Evolutionary conservation across 2,797 vertebrate species (phyloP).

Genomic region (Nannoperca obscura): DNA sequence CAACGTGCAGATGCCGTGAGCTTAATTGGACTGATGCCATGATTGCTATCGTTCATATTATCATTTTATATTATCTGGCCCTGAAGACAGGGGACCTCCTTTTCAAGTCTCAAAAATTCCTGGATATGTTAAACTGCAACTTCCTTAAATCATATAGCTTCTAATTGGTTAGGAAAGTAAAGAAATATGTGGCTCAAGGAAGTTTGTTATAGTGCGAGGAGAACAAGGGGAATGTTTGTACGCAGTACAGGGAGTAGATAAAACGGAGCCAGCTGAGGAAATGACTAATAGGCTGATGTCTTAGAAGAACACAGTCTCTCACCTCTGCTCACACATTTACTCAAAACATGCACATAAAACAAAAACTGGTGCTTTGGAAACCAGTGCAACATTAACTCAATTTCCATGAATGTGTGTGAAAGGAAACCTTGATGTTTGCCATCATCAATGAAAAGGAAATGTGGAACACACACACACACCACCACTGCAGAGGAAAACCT

Average conservation of each 20-base stretch:
- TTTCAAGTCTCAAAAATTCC: background rate
- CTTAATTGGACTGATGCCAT: conserved; percentile 2
- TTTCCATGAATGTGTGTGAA: background rate
- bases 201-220: background rate
- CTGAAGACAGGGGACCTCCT: background rate
- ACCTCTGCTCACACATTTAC: conserved; percentile 14
- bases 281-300: conserved; percentile 23
- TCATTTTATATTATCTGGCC: background rate
- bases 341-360: background rate
- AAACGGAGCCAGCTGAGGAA: conserved; percentile 12
- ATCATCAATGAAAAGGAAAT: background rate
- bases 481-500: background rate
- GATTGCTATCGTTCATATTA: background rate
- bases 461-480: background rate
- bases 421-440: conserved; percentile 13
- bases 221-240: conserved; percentile 9
- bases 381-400: background rate
- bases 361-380: conserved; percentile 28
- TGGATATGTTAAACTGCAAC: background rate
- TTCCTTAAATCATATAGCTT: background rate
- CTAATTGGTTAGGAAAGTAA: background rate
- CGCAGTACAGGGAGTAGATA: conserved; percentile 11
- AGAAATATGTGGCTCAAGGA: background rate
- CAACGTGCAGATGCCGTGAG: background rate
- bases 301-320: background rate